Evolutionary conservation across 2,888 invertebrate species (phyloP).

Genomic region (Gastracanthus pulcherrimus): DNA sequence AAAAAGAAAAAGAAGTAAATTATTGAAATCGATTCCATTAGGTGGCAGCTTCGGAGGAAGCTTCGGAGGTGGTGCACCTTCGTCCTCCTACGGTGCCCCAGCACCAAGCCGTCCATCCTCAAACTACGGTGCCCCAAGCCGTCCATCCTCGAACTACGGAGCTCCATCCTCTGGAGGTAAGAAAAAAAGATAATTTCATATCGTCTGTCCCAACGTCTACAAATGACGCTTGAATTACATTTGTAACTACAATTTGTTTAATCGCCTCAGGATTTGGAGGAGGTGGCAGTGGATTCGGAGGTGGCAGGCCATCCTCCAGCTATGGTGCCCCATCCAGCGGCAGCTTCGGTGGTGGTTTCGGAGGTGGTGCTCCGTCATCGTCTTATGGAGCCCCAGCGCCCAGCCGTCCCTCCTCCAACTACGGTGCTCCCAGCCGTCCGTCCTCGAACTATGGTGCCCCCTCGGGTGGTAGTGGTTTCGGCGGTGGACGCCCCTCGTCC

Average conservation of each 20-base stretch:
- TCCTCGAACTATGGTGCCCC: constrained; percentile 63
- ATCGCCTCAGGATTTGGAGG: too few relatives aligned
- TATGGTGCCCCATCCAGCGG: constrained; percentile 80
- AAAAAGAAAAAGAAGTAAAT: too few relatives aligned
- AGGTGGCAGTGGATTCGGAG: constrained; percentile 69
- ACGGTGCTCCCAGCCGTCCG: constrained; percentile 67
- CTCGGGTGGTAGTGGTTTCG: constrained; percentile 60
- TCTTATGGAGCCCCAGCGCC: constrained; percentile 70
- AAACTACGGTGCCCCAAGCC: constrained; percentile 67
- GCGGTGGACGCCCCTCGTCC: constrained; percentile 69
- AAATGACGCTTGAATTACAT: too few relatives aligned
- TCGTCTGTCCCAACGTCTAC: too few relatives aligned
- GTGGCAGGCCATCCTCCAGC: constrained; percentile 66
- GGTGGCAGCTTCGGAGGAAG: constrained; percentile 57
- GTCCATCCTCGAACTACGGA: constrained; percentile 72
- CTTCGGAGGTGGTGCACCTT: constrained; percentile 71
- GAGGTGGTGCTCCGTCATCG: constrained; percentile 67
- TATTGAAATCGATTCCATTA: not conserved
- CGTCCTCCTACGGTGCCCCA: constrained; percentile 70
- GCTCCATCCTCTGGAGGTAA: constrained; percentile 80
- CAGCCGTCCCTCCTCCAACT: constrained; percentile 69
- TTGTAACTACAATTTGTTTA: too few relatives aligned
- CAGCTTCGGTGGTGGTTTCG: constrained; percentile 75
- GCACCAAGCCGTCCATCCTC: constrained; percentile 68
- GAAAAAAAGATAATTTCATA: constrained; percentile 80